Conservation (phyloP, 2,797 vertebrate genomes). For the Acipenser ruthenus region DNA sequence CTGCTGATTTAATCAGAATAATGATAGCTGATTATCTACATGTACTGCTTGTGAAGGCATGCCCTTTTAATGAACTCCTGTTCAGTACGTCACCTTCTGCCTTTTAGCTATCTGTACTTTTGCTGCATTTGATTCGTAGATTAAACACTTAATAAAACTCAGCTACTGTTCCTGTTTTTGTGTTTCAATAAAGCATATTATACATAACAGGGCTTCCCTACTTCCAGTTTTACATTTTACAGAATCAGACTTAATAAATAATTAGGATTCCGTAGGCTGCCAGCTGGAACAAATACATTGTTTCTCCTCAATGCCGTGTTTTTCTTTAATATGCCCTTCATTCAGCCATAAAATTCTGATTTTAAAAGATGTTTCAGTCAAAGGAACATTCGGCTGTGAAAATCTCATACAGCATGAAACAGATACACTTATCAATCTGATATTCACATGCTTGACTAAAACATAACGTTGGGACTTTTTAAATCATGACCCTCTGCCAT, state of each 20-base stretch:
- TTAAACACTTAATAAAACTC: not conserved
- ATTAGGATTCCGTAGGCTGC: not conserved
- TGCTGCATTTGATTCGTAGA: conserved; percentile 26
- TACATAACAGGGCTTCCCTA: no score
- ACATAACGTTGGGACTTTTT: no score
- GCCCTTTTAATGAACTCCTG: conserved; percentile 64
- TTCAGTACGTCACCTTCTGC: conserved; percentile 24
- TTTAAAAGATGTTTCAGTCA: no score
- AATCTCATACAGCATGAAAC: no score
- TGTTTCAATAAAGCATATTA: no score
- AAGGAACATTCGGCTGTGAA: no score
- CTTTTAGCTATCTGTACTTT: conserved; percentile 24
- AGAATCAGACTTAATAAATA: not conserved
- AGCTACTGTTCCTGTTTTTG: no score
- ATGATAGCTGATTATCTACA: conserved; percentile 64
- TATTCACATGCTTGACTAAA: no score
- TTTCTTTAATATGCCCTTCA: no score
- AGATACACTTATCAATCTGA: no score
- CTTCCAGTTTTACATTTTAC: not conserved
- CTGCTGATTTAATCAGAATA: conserved; percentile 69
- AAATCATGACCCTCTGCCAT: no score
- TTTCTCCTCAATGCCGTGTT: not conserved
- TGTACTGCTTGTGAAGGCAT: conserved; percentile 52
- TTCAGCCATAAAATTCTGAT: no score
- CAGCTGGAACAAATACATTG: not conserved